Evolutionary conservation across 2,888 invertebrate genomes (phyloP).

Genomic region (Stomorhina lunata): DNA sequence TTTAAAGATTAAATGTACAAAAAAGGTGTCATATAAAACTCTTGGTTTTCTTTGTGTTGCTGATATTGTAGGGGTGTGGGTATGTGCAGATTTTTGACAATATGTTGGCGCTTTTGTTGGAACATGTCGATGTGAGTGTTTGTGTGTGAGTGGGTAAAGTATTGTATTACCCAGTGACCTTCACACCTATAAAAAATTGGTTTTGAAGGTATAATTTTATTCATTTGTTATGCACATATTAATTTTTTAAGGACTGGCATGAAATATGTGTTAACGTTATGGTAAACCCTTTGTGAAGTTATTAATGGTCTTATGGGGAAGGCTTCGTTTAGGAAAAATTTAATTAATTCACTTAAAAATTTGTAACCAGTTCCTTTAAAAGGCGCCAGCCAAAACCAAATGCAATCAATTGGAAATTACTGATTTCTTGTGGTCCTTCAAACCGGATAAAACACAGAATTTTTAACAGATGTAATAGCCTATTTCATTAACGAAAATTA

Average conservation of each 20-base stretch:
- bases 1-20: conserved; percentile 62
- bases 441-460: too few species aligned
- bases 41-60: not conserved
- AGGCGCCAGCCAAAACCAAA: too few species aligned
- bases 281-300: not conserved
- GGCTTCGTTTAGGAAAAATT: not conserved
- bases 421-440: too few species aligned
- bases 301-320: not conserved
- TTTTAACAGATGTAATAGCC: too few species aligned
- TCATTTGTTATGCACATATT: not conserved
- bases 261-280: not conserved
- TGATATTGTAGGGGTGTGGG: not conserved
- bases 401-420: too few species aligned
- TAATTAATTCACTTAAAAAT: not conserved
- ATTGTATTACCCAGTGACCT: conserved; percentile 61
- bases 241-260: not conserved
- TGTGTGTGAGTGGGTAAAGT: conserved; percentile 8
- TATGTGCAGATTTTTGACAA: conserved; percentile 7
- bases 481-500: too few species aligned
- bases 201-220: too few species aligned
- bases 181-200: conserved; percentile 39
- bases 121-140: not conserved
- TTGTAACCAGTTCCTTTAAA: not conserved
- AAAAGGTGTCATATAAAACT: conserved; percentile 61
- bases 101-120: conserved; percentile 20